phyloP scores from a whole-genome alignment of 1,140 invertebrate species.

The Orius laevigatus region DNA sequence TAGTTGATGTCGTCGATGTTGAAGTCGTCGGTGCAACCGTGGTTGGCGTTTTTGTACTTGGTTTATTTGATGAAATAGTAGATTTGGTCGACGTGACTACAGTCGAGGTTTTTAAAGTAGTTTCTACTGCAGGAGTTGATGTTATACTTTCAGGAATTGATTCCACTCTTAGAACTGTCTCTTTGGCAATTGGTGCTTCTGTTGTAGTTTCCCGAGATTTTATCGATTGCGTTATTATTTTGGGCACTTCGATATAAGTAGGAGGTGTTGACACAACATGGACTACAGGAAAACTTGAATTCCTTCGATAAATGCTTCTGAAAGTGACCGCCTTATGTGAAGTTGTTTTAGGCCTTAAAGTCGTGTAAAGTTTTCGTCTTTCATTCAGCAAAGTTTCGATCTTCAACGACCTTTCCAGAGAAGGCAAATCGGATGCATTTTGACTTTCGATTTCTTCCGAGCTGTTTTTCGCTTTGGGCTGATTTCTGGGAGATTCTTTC shows the following conservation, averaged over 20 bases:
- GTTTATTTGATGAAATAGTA: neutral
- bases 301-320: conserved; percentile 11
- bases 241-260: conserved; percentile 15
- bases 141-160: neutral
- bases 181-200: too few species aligned
- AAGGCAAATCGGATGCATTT: too few species aligned
- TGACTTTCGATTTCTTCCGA: too few species aligned
- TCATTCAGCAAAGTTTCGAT: conserved; percentile 2
- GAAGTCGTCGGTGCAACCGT: neutral
- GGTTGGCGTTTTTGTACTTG: neutral
- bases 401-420: too few species aligned
- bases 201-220: too few species aligned
- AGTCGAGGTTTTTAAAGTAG: neutral
- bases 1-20: conserved; percentile 1
- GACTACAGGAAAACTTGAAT: conserved; percentile 11
- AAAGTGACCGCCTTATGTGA: conserved; percentile 9
- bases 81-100: neutral
- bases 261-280: conserved; percentile 12
- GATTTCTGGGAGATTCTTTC: conserved; percentile 14
- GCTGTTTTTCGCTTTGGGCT: too few species aligned
- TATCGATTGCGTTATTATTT: neutral
- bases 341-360: conserved; percentile 11
- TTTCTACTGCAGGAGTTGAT: neutral
- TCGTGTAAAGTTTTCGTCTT: conserved; percentile 2
- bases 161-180: too few species aligned